Base-by-base conservation (phyloP, 2,888 invertebrate genomes). In the Lithosia quadra region DNA sequence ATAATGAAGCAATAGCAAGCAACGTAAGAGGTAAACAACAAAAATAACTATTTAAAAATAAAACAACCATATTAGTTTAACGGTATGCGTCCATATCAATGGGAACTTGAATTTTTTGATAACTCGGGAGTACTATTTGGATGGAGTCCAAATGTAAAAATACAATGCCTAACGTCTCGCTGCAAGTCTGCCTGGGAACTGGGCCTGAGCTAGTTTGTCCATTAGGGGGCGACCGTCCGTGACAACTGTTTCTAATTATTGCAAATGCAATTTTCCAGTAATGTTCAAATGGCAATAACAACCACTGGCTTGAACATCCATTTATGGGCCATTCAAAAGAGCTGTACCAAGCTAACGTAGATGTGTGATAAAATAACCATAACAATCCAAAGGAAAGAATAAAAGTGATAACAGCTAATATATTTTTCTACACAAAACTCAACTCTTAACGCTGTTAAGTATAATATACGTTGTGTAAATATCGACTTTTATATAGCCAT, bases 71-170 rank as follows among this genome's bases (percentile, higher is more conserved):
- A 72, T 62, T 67, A 67, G 71, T 72, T 74, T 69, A 61, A 63
- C 60, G 64, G 60, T 71, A 71, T 73, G 61, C 69, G 36, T 60
- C 66, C 56, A 75, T 74, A 85, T 86, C 84, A 84, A 85, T 85
- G 84, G 81, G 75, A 67, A 79, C 75, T 76, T 65, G 73, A 77
- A 81, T 84, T 86, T 63, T 87, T 86, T 92, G 91, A 92, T 92
- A 90, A 87, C 80, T 79, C 76, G 78, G 74, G 91, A 90, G 92
- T 91, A 91, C 91, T 92, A 93, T 92, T 94, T 94, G 94, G 94
- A 94, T 77, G 77, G 76, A 76, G 84, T 92, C 94, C 94, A 94
- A 93, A 90, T 92, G 89, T 88, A 92, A 92, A 94, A 94, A 94
- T 94, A 94, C 93, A 92, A 92, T 91, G 88, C 90, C 88, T 90